phyloP scores from a whole-genome alignment of 2,113 vertebrate genomes.

The Psophia crepitans region DNA sequence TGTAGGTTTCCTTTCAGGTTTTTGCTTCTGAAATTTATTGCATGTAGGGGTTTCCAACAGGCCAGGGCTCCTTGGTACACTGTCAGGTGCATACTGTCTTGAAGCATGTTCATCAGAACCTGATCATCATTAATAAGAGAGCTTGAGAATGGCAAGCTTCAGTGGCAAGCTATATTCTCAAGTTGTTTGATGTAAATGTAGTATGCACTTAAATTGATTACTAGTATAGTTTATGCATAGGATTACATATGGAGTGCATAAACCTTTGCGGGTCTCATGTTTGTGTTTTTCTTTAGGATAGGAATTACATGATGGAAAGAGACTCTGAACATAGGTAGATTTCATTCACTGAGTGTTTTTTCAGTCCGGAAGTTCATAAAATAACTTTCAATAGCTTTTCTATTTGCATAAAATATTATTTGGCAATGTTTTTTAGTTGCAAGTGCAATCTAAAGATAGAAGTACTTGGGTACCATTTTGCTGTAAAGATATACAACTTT shows the following conservation, averaged over 20 bases:
- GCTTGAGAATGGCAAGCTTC: not conserved
- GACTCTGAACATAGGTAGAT: not conserved
- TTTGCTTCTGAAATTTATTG: not conserved
- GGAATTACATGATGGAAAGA: not conserved
- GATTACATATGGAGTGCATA: not conserved
- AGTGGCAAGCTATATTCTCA: not conserved
- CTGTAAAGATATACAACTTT: not conserved
- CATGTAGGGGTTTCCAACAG: not conserved
- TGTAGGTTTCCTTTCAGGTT: not conserved
- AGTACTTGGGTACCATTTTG: not conserved
- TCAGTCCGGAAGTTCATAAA: not conserved
- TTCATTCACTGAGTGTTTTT: not conserved
- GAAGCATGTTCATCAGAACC: not conserved
- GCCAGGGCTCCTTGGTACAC: not conserved
- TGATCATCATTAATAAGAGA: not conserved
- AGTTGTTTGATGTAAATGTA: not conserved
- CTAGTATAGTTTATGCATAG: not conserved
- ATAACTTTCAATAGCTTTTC: not conserved
- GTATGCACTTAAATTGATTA: not conserved
- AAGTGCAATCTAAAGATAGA: not conserved
- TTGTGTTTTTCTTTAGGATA: not conserved
- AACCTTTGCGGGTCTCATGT: not conserved
- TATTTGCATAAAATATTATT: not conserved
- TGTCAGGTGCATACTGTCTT: not conserved
- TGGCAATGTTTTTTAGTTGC: not conserved